Evolutionary conservation across 2,888 invertebrate species (phyloP), one percentile per base, ranked within the genome.

Genomic region (Xanthorhoe spadicearia): DNA sequence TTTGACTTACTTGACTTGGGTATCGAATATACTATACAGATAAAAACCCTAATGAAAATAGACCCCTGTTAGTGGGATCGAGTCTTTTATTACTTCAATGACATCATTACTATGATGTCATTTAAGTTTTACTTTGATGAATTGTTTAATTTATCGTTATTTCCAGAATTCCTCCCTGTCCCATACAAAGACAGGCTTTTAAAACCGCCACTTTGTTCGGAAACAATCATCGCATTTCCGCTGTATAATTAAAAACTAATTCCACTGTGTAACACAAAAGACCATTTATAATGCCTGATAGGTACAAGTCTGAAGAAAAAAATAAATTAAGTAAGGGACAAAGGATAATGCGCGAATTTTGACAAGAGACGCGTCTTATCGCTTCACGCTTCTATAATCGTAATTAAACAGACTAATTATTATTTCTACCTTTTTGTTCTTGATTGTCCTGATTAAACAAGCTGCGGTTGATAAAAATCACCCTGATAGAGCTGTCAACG

Each of bases 241-340:
- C 84, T 70, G 76, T 76, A 78, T 88, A 90, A 90, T 90, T 90
- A 90, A 88, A 90, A 87, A 87, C 88, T 88, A 89, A 90, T 88
- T 88, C 83, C 77, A 78, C 77, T 78, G 75, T 79, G 80, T 79
- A 74, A 74, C 71, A 78, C 80, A 90, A 88, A 89, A 89, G 88
- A 79, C 79, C 85, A 88, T 91, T 87, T 88, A 88, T 89, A 89
- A 89, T 84, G 77, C 80, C 77, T 81, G 82, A 87, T 84, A 83
- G 84, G 75, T 82, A 85, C 84, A 84, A 74, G 59, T 66, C 7
- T 32, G 6, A 64, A 52, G 68, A 69, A 67, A 54, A 58, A 66
- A 56, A 55, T 61, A 55, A 56, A 28, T 23, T 49, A 23, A 60
- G 23, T 61, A 49, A 38, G 72, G 70, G 69, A 83, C 81, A 83